A percentile compares a stretch with the other conserved stretches of the same genome.
Conservation (phyloP, 2,113 vertebrate genomes). For the Heterotis niloticus region DNA sequence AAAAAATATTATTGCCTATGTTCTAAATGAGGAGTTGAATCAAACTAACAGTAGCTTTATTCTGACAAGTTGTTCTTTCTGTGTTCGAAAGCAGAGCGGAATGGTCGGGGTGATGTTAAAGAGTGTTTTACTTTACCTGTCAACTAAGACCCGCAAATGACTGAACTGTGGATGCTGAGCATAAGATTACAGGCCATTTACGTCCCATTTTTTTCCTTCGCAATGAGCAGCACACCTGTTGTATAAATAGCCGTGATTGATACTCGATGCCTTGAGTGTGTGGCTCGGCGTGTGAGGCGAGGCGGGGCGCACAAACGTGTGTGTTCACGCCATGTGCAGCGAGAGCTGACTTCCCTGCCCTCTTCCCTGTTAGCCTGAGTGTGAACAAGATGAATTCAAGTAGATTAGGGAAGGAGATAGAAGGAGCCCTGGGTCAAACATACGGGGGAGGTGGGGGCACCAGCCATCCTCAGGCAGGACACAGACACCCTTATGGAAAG, state of each 20-base stretch:
- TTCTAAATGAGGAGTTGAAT: not conserved
- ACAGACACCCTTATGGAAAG: not conserved
- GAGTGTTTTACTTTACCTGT: not conserved
- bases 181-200: not conserved
- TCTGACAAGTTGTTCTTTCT: too few species aligned
- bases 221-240: slow-evolving; percentile 40
- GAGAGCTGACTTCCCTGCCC: slow-evolving; percentile 21
- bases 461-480: not conserved
- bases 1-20: not conserved
- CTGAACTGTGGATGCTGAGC: not conserved
- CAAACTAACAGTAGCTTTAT: too few species aligned
- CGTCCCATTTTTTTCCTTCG: slow-evolving; percentile 24
- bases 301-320: slow-evolving; percentile 13
- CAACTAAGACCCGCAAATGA: not conserved
- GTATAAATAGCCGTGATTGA: slow-evolving; percentile 38
- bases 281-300: not conserved
- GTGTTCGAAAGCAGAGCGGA: too few species aligned
- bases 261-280: slow-evolving; percentile 9
- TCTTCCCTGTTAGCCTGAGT: slow-evolving; percentile 36
- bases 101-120: not conserved
- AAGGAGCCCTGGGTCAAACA: not conserved
- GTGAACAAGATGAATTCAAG: slow-evolving; percentile 39
- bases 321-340: not conserved
- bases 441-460: not conserved
- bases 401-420: slow-evolving; percentile 35